These are phyloP conservation scores for Tamias sibiricus DNA, from an alignment of 2,113 vertebrate species.

Conservation along the genomic window DNA sequence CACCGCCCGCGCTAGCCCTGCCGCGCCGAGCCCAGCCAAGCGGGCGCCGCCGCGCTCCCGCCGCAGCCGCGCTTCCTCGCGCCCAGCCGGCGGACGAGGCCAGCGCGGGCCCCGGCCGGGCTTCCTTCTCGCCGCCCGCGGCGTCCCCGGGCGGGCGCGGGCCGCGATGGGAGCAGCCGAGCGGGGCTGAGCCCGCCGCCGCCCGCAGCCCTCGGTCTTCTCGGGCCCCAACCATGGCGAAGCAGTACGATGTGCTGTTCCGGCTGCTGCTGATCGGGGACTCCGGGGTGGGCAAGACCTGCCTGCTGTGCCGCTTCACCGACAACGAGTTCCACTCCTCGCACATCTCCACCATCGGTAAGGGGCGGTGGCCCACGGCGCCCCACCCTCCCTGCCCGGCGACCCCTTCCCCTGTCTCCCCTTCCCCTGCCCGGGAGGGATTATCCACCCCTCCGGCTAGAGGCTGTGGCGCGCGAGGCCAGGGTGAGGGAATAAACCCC, in stretches of 20 bases:
- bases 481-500: background rate
- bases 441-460: background rate
- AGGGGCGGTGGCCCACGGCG: conserved; percentile 79
- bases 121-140: conserved; percentile 13
- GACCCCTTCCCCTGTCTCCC: background rate
- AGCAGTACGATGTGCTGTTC: conserved; percentile 95
- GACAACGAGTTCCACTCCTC: conserved; percentile 94
- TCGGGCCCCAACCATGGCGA: conserved; percentile 89
- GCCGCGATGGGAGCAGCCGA: conserved; percentile 73
- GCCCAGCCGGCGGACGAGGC: background rate
- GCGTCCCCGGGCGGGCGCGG: conserved; percentile 50
- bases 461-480: background rate
- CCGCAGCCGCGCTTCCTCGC: conserved; percentile 42
- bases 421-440: background rate
- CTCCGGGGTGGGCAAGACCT: conserved; percentile 96
- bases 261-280: conserved; percentile 94
- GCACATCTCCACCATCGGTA: conserved; percentile 97
- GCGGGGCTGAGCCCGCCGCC: conserved; percentile 72
- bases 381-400: background rate
- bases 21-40: background rate
- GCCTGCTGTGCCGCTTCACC: conserved; percentile 95
- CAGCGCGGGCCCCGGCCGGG: background rate
- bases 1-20: background rate
- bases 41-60: conserved; percentile 35
- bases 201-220: conserved; percentile 52